Percentiles rank a stretch among this genome's conserved stretches.
Conservation (phyloP, 2,797 vertebrate genomes). For the Lepilemur septentrionalis region DNA sequence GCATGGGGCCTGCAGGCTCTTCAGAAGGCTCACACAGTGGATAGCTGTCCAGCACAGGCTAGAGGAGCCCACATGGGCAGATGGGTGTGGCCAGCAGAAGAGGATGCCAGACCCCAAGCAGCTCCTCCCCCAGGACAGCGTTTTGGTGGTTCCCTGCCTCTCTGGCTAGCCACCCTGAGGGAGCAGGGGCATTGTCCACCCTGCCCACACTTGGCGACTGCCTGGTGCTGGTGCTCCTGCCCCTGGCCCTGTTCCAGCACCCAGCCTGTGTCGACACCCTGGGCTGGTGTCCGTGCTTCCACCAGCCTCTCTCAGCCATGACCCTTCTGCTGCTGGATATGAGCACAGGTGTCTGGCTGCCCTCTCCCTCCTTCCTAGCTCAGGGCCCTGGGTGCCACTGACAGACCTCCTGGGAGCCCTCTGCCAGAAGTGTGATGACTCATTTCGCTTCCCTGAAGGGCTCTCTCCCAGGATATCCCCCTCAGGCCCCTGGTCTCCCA, state of each 20-base stretch:
- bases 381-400: not conserved
- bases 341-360: not conserved
- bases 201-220: not conserved
- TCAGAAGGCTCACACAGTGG: not conserved
- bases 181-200: not conserved
- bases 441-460: not conserved
- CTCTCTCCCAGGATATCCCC: not conserved
- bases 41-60: not conserved
- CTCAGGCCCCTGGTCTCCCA: not conserved
- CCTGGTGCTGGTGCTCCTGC: not conserved
- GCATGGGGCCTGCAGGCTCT: not conserved
- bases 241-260: not conserved
- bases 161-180: not conserved
- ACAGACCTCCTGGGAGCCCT: not conserved
- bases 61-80: not conserved
- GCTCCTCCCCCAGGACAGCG: not conserved
- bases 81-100: rapidly evolving
- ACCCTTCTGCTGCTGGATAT: not conserved
- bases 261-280: not conserved
- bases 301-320: not conserved
- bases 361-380: not conserved
- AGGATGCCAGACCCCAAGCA: not conserved
- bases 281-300: not conserved
- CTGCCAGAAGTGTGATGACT: too few relatives aligned
- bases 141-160: not conserved